A percentile compares a stretch with the other conserved stretches of the same genome.
Evolutionary conservation across 2,888 invertebrate genomes (phyloP).

Genomic region (Philaethria dido): DNA sequence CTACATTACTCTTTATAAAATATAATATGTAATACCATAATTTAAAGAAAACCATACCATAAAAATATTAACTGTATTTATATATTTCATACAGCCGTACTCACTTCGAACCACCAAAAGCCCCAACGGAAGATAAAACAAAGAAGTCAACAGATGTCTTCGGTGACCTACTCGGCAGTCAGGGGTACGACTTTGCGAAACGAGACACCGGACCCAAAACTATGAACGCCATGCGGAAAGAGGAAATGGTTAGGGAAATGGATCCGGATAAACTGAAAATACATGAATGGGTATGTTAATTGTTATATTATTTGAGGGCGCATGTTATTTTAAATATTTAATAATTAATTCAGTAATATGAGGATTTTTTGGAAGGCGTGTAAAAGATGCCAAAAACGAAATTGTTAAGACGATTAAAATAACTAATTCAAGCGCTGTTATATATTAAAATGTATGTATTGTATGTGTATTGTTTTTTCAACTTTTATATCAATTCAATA

Average conservation of each 20-base stretch:
- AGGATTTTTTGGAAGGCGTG: too few species aligned
- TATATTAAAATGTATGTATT: too few species aligned
- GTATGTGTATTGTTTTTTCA: too few species aligned
- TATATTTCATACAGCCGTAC: slow-evolving; percentile 83
- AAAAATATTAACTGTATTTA: background rate
- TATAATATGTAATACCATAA: too few species aligned
- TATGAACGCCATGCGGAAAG: slow-evolving; percentile 96
- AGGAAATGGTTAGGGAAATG: slow-evolving; percentile 92
- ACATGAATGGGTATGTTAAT: slow-evolving; percentile 88
- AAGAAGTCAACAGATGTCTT: slow-evolving; percentile 89
- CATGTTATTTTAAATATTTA: background rate
- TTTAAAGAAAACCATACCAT: too few species aligned
- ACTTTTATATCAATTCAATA: too few species aligned
- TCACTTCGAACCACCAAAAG: slow-evolving; percentile 86
- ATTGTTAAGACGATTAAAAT: too few species aligned
- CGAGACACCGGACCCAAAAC: slow-evolving; percentile 92
- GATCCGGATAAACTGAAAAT: slow-evolving; percentile 95
- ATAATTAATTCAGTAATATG: background rate
- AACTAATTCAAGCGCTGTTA: too few species aligned
- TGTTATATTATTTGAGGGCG: background rate
- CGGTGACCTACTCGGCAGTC: slow-evolving; percentile 95
- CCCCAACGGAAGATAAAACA: slow-evolving; percentile 64
- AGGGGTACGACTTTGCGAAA: slow-evolving; percentile 92
- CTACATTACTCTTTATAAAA: too few species aligned
- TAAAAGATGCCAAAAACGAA: too few species aligned